Evolutionary conservation across 1,140 invertebrate genomes (phyloP).

Genomic region (Ceratina japonica): DNA sequence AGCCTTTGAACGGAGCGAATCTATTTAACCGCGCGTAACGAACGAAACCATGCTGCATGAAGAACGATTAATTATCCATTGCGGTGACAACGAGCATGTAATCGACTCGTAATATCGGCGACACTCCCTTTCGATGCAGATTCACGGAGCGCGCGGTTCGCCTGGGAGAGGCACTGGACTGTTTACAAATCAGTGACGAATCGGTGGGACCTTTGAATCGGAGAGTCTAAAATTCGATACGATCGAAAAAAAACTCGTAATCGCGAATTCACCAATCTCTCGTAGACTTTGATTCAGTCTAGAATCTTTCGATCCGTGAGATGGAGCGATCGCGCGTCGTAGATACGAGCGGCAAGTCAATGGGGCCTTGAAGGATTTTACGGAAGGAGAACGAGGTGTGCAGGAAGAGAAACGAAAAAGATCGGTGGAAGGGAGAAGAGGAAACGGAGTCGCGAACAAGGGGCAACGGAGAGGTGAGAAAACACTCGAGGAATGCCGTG

Average conservation of each 20-base stretch:
- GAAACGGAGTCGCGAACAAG: slow-evolving; percentile 38
- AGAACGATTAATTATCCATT: too few species aligned
- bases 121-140: background rate
- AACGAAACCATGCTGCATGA: background rate
- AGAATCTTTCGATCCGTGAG: background rate
- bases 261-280: background rate
- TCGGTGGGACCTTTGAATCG: background rate
- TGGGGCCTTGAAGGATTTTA: slow-evolving; percentile 38
- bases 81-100: background rate
- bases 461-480: slow-evolving; percentile 54
- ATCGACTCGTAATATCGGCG: background rate
- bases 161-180: background rate
- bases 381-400: slow-evolving; percentile 33
- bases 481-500: slow-evolving; percentile 75
- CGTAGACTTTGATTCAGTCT: background rate
- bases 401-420: slow-evolving; percentile 22
- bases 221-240: background rate
- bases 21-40: background rate
- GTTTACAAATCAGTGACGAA: background rate
- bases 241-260: too few species aligned
- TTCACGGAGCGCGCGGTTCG: background rate
- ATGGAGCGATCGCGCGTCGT: slow-evolving; percentile 42
- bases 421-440: slow-evolving; percentile 2
- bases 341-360: slow-evolving; percentile 41
- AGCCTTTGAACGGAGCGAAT: slow-evolving; percentile 7